Conservation (phyloP, 2,113 vertebrate genomes). For the Pituophis catenifer region DNA sequence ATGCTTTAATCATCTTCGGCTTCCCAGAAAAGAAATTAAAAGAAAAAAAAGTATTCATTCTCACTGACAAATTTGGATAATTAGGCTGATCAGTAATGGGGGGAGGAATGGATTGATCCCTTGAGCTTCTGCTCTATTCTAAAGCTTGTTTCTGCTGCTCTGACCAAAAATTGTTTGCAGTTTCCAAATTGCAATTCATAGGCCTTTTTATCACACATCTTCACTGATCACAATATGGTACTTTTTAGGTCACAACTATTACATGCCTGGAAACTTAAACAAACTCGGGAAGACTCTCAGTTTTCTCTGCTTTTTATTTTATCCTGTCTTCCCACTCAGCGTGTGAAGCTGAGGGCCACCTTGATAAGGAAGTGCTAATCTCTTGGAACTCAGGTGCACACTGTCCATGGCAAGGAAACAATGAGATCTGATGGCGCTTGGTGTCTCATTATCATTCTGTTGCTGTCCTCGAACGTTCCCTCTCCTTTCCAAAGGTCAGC, state of each 20-base stretch:
- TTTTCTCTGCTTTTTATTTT: background rate
- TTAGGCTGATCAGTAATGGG: background rate
- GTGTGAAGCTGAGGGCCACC: background rate
- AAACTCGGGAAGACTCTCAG: background rate
- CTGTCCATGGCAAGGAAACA: background rate
- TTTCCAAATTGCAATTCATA: background rate
- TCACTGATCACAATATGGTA: background rate
- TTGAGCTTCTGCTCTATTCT: too few relatives aligned
- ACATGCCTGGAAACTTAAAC: background rate
- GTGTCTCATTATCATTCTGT: slow-evolving; percentile 72
- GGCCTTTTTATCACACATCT: background rate
- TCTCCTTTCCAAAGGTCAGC: slow-evolving; percentile 69
- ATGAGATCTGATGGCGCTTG: background rate
- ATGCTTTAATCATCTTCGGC: background rate
- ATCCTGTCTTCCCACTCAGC: background rate
- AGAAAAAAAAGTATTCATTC: background rate
- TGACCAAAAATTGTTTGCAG: background rate
- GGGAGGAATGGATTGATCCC: background rate
- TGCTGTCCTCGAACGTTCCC: slow-evolving; percentile 46
- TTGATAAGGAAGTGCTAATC: background rate
- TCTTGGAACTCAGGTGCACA: background rate
- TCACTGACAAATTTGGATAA: background rate
- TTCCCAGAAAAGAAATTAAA: background rate
- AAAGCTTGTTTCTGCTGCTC: background rate
- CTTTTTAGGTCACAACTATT: background rate